Base-by-base conservation (phyloP, 2,888 invertebrate species). In the Xanthorhoe designata region DNA sequence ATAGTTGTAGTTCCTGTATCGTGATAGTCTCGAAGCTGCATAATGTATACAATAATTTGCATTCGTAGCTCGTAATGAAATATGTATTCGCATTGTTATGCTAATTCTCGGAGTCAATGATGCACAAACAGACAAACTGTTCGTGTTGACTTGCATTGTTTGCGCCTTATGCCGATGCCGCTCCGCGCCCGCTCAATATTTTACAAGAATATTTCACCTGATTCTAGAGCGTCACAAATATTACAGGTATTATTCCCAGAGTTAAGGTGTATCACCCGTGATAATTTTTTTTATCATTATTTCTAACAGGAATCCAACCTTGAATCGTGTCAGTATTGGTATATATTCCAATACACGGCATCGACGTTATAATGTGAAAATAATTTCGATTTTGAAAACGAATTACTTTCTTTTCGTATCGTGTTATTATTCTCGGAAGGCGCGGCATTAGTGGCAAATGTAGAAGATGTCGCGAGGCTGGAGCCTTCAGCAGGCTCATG, bases 41-140 rank as follows among this genome's bases (percentile, higher is more conserved):
- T 53, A 53, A 47, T 66, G 66, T 53, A 38, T 53, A 51, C 59
- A 59, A 59, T 59, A 53, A 53, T 65, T 61, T 38, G 52, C 65
- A 57, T 56, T 45, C 49, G 61, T 47, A 47, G 65, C 42, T 64
- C 62, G 59, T 67, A 56, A 70, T 72, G 63, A 61, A 70, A 68
- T 72, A 70, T 74, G 70, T 69, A 74, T 68, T 61, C 55, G 53
- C 64, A 74, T 74, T 72, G 70, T 70, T 65, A 69, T 72, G 72
- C 47, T 72, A 69, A 71, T 70, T 42, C 4, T 51, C 24, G 58
- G 54, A 66, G 55, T 59, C 70, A 62, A 72, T 72, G 66, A 71
- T 72, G 68, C 72, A 68, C 71, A 68, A 66, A 68, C 70, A 66
- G 52, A 64, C 68, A 72, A 68, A 72, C 68, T 69, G 55, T 54